Conservation (phyloP, 2,888 invertebrate genomes). For the Melipona beecheii region DNA sequence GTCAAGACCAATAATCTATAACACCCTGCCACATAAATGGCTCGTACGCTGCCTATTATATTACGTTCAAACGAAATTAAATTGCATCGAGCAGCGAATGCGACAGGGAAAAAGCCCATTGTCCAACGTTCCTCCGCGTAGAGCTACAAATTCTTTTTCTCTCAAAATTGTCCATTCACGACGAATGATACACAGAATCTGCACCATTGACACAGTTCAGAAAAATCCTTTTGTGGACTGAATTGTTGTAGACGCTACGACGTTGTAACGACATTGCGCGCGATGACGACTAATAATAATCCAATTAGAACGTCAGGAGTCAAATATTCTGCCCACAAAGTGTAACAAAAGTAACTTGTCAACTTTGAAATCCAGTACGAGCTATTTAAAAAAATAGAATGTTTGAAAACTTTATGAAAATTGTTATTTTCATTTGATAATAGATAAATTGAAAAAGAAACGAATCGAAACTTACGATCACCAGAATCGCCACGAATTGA, state of each 20-base stretch:
- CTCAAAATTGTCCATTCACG: background rate
- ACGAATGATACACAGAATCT: background rate
- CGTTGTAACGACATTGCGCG: background rate
- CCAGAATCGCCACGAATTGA: background rate
- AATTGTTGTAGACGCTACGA: background rate
- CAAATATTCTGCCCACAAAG: background rate
- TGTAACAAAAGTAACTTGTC: background rate
- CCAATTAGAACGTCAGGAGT: background rate
- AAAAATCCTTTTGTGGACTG: background rate
- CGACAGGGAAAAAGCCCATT: slow-evolving; percentile 35
- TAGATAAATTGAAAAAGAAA: background rate
- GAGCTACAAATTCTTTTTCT: background rate
- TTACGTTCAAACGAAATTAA: slow-evolving; percentile 57
- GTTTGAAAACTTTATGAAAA: too few relatives aligned
- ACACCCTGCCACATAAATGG: slow-evolving; percentile 64
- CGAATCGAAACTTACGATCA: background rate
- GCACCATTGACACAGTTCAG: background rate
- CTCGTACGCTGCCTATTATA: slow-evolving; percentile 56
- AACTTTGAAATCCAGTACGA: background rate
- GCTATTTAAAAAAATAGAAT: too few relatives aligned
- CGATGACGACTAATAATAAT: background rate
- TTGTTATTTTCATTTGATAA: background rate
- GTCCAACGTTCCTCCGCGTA: slow-evolving; percentile 20
- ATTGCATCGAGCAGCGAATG: slow-evolving; percentile 42
- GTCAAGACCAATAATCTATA: slow-evolving; percentile 69